phyloP scores from a whole-genome alignment of 2,113 vertebrate species.

The Larimichthys crocea region DNA sequence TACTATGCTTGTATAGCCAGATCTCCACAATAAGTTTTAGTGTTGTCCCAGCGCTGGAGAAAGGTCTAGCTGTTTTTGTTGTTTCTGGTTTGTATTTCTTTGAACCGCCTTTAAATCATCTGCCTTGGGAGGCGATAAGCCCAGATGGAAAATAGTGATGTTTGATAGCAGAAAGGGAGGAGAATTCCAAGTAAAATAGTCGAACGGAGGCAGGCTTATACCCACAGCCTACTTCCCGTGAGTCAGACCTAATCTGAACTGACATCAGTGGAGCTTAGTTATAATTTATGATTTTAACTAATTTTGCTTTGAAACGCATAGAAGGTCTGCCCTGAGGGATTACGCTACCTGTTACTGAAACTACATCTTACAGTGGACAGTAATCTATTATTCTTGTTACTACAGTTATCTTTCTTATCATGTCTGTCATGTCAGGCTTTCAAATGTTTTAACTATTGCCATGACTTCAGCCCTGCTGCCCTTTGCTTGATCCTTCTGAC shows the following conservation, averaged over 20 bases:
- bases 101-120: too few species aligned
- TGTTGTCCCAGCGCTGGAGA: too few species aligned
- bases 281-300: background rate
- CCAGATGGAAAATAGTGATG: too few species aligned
- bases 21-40: too few species aligned
- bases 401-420: background rate
- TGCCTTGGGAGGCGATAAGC: too few species aligned
- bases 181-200: too few species aligned
- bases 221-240: too few species aligned
- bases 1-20: too few species aligned
- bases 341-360: background rate
- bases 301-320: background rate
- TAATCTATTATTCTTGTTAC: background rate
- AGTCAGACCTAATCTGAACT: background rate
- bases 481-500: slow-evolving; percentile 40
- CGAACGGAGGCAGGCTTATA: too few species aligned
- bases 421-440: background rate
- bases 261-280: background rate
- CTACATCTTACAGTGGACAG: background rate
- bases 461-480: slow-evolving; percentile 40
- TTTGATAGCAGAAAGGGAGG: too few species aligned
- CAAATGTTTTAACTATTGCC: background rate
- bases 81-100: too few species aligned
- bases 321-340: background rate
- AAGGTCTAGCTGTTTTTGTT: too few species aligned